Evolutionary conservation across 2,888 invertebrate genomes (phyloP).

Genomic region (Leptinotarsa juncta): DNA sequence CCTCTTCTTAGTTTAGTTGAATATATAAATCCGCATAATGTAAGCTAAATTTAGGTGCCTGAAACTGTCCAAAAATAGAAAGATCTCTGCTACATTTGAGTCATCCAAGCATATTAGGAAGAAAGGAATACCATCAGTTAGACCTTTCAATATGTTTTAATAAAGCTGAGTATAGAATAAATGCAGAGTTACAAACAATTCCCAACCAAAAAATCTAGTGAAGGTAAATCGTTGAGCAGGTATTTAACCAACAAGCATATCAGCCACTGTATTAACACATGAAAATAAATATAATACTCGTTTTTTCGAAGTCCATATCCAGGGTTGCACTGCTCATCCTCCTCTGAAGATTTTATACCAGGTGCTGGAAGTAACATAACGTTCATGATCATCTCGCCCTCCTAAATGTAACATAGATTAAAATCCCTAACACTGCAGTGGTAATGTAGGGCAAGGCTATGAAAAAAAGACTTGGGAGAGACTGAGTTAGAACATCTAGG

Average conservation of each 20-base stretch:
- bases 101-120: background rate
- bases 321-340: slow-evolving; percentile 56
- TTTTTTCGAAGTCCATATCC: slow-evolving; percentile 61
- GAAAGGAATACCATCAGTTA: slow-evolving; percentile 30
- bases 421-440: slow-evolving; percentile 61
- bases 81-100: background rate
- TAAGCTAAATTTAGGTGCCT: background rate
- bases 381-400: slow-evolving; percentile 64
- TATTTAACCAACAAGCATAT: slow-evolving; percentile 66
- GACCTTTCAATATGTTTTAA: background rate
- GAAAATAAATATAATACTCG: slow-evolving; percentile 68
- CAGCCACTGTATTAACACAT: slow-evolving; percentile 68
- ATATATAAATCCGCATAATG: too few relatives aligned
- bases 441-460: slow-evolving; percentile 66
- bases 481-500: slow-evolving; percentile 60
- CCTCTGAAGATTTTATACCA: slow-evolving; percentile 61
- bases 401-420: slow-evolving; percentile 59
- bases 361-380: slow-evolving; percentile 66
- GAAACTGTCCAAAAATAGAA: slow-evolving; percentile 9
- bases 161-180: slow-evolving; percentile 31
- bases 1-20: too few relatives aligned
- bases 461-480: slow-evolving; percentile 51
- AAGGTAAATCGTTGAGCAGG: slow-evolving; percentile 68
- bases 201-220: slow-evolving; percentile 67
- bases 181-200: slow-evolving; percentile 62